Conservation (phyloP, 2,113 vertebrate species). For the Halichoerus grypus region DNA sequence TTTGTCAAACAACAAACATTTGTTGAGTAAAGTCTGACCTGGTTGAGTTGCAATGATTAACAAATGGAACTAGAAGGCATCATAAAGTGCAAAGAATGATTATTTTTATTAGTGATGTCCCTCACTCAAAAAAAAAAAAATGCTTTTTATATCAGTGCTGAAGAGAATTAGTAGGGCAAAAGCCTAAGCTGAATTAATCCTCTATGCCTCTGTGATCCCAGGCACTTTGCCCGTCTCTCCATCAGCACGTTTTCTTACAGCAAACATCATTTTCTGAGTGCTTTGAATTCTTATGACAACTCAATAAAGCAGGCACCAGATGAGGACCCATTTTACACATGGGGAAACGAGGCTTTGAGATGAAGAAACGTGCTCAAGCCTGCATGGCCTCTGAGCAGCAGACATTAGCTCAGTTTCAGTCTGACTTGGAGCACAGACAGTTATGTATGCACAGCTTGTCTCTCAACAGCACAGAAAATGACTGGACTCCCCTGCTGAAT, state of each 20-base stretch:
- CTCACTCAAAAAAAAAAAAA: neutral
- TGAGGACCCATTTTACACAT: neutral
- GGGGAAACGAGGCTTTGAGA: neutral
- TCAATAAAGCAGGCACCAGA: neutral
- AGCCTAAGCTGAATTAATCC: neutral
- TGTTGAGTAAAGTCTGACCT: neutral
- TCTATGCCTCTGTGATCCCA: neutral
- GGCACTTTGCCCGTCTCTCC: neutral
- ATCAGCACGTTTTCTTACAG: neutral
- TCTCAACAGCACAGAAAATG: neutral
- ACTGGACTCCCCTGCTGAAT: neutral
- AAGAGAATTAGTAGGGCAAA: neutral
- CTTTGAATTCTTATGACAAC: neutral
- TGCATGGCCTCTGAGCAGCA: neutral
- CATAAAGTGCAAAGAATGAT: neutral
- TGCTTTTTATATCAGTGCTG: neutral
- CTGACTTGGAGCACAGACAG: neutral
- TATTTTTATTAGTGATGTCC: slow-evolving; percentile 9
- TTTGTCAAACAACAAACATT: neutral
- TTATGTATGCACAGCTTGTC: neutral
- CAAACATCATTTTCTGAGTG: neutral
- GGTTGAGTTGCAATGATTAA: neutral
- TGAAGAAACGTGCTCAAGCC: neutral
- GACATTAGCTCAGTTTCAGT: neutral
- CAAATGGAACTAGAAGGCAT: neutral